These are phyloP conservation scores for Romanogobio albipinnatus DNA, from an alignment of 2,113 vertebrate species.

Conservation along the genomic window DNA sequence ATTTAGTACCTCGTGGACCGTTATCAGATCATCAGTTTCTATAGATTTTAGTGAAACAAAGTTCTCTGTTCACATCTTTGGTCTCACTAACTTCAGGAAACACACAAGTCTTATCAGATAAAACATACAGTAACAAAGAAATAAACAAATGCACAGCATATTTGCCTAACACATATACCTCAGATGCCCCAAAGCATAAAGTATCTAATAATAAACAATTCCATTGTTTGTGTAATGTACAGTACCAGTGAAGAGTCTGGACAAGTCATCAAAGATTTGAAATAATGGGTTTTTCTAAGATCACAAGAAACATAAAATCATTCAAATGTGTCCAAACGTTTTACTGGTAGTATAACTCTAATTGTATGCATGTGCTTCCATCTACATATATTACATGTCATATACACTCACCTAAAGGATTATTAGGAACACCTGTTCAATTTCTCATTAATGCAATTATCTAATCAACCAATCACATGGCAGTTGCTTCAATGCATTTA, in stretches of 20 bases:
- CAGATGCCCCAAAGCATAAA: neutral
- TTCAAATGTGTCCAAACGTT: neutral
- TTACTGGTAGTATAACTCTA: neutral
- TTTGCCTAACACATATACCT: neutral
- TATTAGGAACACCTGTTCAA: no score
- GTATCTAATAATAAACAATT: neutral
- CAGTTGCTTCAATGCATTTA: no score
- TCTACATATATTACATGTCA: slow-evolving; percentile 29
- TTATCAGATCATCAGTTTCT: neutral
- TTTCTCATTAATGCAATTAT: no score
- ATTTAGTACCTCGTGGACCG: neutral
- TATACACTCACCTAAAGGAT: no score
- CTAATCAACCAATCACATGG: no score
- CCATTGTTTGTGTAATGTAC: slow-evolving; percentile 2
- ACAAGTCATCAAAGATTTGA: neutral
- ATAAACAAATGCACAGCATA: slow-evolving; percentile 10
- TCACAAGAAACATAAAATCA: neutral
- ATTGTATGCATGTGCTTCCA: neutral
- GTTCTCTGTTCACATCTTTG: slow-evolving; percentile 25
- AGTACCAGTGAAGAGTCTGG: neutral
- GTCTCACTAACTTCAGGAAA: slow-evolving; percentile 19
- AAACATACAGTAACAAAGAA: neutral
- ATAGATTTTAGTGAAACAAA: neutral
- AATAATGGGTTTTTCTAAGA: neutral
- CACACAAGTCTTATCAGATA: slow-evolving; percentile 1